Evolutionary conservation across 2,113 vertebrate species (phyloP), one percentile per base, ranked within the genome.

Genomic region (Phylloscopus trochilus): DNA sequence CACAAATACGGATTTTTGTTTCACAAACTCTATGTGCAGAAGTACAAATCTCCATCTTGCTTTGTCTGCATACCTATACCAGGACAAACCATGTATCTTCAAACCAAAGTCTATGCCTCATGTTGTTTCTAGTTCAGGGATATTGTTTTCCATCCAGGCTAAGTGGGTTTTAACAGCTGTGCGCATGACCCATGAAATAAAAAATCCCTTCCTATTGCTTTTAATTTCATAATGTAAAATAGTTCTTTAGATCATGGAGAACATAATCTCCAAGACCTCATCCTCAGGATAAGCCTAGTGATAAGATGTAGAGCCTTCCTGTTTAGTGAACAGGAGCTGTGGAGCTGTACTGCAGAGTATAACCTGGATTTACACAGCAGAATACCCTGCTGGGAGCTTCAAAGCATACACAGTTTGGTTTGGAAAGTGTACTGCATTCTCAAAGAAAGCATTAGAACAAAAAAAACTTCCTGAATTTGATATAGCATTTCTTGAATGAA

Each of bases 201-300:
- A 64, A 73, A 89, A 82, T 63, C 53, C 16, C 14, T 85, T 91
- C 53, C 59, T 58, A 13, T 30, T 67, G 67, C 35, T 90, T 95
- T 94, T 89, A 77, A 91, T 87, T 94, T 85, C 26, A n/a, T 88
- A 63, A 87, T 37, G 46, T 58, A 73, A 87, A 88, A 56, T 62
- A 73, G 22, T 55, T 56, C 14, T 82, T 82, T 73, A 52, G 37
- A 49, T 87, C 53, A 35, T 13, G 46, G 33, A 69, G 26, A 37
- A 7, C 31, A 17, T 66, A 58, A 91, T 86, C 67, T 88, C 46
- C 59, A 90, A 67, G 53, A 85, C 63, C 35, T 83, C 7, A 2
- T 73, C 67, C 76, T 33, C 1, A 1, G 24, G 6, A 2, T 51
- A 56, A 87, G 27, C 23, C 39, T 78, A n/a, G 3, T 53, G 23